Percentiles rank a stretch among this genome's conserved stretches.
phyloP scores from a whole-genome alignment of 2,113 vertebrate species.

The Aptenodytes patagonicus region DNA sequence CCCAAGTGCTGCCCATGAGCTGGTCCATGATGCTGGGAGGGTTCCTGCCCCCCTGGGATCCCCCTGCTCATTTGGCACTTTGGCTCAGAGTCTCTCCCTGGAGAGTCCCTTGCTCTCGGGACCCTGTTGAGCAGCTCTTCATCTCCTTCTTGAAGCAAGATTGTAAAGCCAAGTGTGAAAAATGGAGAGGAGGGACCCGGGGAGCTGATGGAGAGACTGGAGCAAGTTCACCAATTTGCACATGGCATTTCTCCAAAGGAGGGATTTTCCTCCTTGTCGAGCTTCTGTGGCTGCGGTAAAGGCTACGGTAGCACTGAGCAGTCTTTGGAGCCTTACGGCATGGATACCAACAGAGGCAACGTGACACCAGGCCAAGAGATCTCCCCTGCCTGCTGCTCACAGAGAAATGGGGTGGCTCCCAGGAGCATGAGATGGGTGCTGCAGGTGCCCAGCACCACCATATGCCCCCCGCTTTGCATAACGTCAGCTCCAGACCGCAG shows the following conservation, averaged over 20 bases:
- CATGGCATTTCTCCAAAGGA: background rate
- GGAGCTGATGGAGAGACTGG: background rate
- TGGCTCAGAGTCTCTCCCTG: background rate
- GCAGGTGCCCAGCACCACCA: background rate
- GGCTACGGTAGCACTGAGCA: background rate
- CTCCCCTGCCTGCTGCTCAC: background rate
- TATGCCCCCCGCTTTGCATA: background rate
- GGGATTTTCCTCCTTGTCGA: background rate
- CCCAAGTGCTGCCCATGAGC: background rate
- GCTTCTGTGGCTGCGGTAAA: background rate
- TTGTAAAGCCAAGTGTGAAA: background rate
- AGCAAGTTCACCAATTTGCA: background rate
- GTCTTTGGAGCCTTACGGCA: background rate
- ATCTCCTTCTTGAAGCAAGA: background rate
- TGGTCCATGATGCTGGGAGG: background rate
- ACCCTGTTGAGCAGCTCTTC: background rate
- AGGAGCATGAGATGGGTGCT: background rate
- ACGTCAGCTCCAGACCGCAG: rapidly evolving
- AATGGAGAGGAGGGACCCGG: background rate
- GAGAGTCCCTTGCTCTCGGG: background rate
- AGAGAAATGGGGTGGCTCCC: background rate
- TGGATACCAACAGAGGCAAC: background rate
- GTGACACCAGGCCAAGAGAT: background rate
- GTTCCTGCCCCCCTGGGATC: background rate
- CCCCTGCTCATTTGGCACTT: background rate